phyloP scores from a whole-genome alignment of 2,888 invertebrate species.

The Pogonocherus hispidulus region DNA sequence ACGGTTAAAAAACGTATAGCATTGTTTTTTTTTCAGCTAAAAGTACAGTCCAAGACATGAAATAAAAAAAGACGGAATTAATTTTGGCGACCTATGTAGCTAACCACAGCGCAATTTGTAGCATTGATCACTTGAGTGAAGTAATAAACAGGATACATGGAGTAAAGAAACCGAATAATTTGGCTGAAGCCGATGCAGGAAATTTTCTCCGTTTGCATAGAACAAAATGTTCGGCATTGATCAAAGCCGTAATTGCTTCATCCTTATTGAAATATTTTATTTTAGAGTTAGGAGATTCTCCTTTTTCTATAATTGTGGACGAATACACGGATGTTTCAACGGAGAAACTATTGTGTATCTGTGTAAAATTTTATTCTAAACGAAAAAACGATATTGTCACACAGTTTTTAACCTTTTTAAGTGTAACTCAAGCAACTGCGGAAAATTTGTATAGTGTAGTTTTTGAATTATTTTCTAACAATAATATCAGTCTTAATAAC shows the following conservation, averaged over 20 bases:
- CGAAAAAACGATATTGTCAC: conserved; percentile 37
- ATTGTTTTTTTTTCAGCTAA: no score
- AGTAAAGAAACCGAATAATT: no score
- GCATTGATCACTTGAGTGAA: no score
- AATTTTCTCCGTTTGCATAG: no score
- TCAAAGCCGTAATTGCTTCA: conserved; percentile 11
- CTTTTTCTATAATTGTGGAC: conserved; percentile 21
- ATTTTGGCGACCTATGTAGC: no score
- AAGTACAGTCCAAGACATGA: no score
- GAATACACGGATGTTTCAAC: conserved; percentile 25
- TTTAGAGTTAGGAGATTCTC: conserved; percentile 3
- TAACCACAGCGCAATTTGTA: no score
- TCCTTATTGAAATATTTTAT: neutral
- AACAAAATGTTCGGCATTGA: conserved; percentile 26
- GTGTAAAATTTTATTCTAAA: conserved; percentile 46
- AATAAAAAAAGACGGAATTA: no score
- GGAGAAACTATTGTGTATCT: conserved; percentile 9
- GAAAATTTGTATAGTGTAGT: conserved; percentile 36
- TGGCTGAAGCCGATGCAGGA: no score
- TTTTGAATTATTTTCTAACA: neutral
- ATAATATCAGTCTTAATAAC: conserved; percentile 38
- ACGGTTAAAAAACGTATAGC: no score
- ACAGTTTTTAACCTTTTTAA: conserved; percentile 44
- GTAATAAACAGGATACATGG: no score
- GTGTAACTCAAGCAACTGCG: conserved; percentile 42